Base-by-base conservation (phyloP, 2,113 vertebrate genomes). In the Oryctolagus cuniculus region DNA sequence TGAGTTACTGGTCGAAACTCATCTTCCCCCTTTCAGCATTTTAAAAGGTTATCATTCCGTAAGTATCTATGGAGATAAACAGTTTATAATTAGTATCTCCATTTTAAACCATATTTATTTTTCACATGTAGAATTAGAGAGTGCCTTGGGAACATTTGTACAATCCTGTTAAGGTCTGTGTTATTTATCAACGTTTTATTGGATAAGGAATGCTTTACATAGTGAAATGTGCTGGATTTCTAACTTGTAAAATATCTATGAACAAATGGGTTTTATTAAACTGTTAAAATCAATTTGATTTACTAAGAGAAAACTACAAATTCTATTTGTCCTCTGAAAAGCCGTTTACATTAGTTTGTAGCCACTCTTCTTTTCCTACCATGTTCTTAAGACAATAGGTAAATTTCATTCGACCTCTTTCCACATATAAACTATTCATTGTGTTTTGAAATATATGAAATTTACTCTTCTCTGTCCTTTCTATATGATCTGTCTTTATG, bases 181-280 rank as follows among this genome's bases (percentile, higher is more conserved):
- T 38, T 94, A 27, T 73, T 2, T 44, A 53, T 92, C 72, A 92
- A 84, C 78, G 24, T 86, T 89, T 93, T 80, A 73, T 70, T 91
- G 38, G 51, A n/a, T 89, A 93, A 91, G 19, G 70, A 92, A 87
- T 89, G 12, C 29, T 91, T 83, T 49, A 82, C 6, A 63, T 34
- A 67, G 27, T 78, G 64, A 91, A 73, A 38, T 61, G 17, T 73
- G 34, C 5, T 92, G 3, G 51, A 74, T 86, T 95, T 94, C 53
- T 93, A 83, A 72, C 10, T 85, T 87, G 34, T 90, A 75, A 90
- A 92, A 87, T 58, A 49, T 80, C 72, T 51, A 75, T 44, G 55
- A 73, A 61, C 22, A 89, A 64, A 69, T 29, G 31, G 12, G 9
- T 53, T 93, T 96, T 82, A 91, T 82, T 90, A 74, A 94, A 87